Evolutionary conservation across 2,113 vertebrate species (phyloP), one percentile per base, ranked within the genome.

Genomic region (Pterocles burchelli): DNA sequence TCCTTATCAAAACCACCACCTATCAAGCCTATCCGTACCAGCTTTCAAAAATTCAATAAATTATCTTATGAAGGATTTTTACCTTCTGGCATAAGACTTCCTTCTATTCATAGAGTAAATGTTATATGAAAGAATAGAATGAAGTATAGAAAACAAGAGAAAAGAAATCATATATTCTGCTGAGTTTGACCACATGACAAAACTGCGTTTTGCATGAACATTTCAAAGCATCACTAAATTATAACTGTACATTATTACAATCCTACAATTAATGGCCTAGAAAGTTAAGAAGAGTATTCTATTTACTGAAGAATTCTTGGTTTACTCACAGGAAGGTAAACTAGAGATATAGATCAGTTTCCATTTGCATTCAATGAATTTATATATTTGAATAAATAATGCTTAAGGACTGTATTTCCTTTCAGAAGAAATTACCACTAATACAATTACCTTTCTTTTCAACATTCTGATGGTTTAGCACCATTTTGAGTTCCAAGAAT

Each of bases 391-490:
- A 70, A 72, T 65, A 82, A 81, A 59, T 62, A 91, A 72, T 17
- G 8, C 45, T 63, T 45, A 31, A 34, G 29, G 29, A 74, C 29
- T 48, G 33, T 48, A 75, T 48, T 86, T 63, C 34, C 68, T 63
- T 88, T 86, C 38, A 61, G 73, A 95, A 80, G 26, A 78, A 94
- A 26, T 25, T 36, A 19, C 10, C 62, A 14, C 34, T 85, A 75
- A 82, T n/a, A 72, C 25, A 59, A 34, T 85, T 79, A 74, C 36
- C 81, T 87, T 87, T 62, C 43, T 76, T 93, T 94, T 95, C 71
- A 78, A 43, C 13, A 57, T 72, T 63, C 36, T 85, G n/a, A 72
- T 57, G 13, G 34, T 85, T 90, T 68, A 89, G 75, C 71, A 88
- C 55, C 33, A 52, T 63, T 91, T 75, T 49, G 31, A 65, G 59